Evolutionary conservation across 2,888 invertebrate species (phyloP).

Genomic region (Octodonta nipae): DNA sequence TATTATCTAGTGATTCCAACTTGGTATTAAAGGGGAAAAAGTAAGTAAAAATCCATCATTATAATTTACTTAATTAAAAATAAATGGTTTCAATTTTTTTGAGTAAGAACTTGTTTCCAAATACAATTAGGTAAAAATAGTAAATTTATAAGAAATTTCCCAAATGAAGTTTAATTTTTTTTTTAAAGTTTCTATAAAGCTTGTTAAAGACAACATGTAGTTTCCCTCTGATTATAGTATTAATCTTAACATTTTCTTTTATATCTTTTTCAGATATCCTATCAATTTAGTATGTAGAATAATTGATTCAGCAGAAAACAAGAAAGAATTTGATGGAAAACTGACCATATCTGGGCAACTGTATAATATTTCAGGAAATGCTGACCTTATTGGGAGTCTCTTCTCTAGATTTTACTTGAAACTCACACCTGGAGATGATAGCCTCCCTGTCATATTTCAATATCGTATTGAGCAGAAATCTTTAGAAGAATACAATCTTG

Average conservation of each 20-base stretch:
- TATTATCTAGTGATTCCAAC: constrained; percentile 21
- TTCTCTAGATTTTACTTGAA: constrained; percentile 31
- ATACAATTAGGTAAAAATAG: too few species aligned
- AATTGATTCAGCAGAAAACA: constrained; percentile 15
- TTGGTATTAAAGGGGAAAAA: constrained; percentile 26
- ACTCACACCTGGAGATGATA: constrained; percentile 35
- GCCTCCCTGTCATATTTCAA: constrained; percentile 27
- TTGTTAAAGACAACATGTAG: too few species aligned
- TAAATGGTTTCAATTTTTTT: too few species aligned
- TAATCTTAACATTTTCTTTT: too few species aligned
- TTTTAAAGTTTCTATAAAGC: too few species aligned
- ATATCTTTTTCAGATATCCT: constrained; percentile 21
- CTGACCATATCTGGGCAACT: constrained; percentile 34
- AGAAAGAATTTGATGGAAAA: constrained; percentile 31
- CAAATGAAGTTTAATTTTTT: too few species aligned
- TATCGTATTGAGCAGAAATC: constrained; percentile 29
- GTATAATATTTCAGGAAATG: constrained; percentile 34
- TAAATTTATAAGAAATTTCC: too few species aligned
- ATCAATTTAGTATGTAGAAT: constrained; percentile 20
- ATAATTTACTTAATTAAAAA: too few species aligned
- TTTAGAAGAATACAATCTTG: constrained; percentile 23
- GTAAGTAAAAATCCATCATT: constrained; percentile 17
- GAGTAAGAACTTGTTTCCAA: too few species aligned
- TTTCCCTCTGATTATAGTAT: too few species aligned
- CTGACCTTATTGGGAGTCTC: constrained; percentile 31